Conservation (phyloP, 2,113 vertebrate species). For the Dryoscopus gambensis region DNA sequence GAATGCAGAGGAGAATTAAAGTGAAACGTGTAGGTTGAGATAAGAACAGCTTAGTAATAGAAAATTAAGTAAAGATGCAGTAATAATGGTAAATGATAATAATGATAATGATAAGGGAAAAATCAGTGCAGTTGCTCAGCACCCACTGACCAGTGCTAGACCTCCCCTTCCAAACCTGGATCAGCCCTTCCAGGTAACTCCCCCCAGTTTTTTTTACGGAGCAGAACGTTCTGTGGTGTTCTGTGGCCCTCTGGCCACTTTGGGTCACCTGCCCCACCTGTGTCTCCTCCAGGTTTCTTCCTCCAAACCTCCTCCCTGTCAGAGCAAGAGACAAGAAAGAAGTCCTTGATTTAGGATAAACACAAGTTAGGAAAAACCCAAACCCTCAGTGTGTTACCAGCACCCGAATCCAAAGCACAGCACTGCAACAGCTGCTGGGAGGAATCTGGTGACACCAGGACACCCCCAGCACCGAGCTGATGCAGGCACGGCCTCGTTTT, state of each 20-base stretch:
- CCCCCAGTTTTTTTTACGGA: not conserved
- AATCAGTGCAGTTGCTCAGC: not conserved
- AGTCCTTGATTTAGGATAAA: not conserved
- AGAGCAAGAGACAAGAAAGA: not conserved
- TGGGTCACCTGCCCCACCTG: not conserved
- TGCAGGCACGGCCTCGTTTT: not conserved
- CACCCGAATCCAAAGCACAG: not conserved
- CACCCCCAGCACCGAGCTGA: not conserved
- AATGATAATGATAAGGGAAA: not conserved
- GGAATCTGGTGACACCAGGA: not conserved
- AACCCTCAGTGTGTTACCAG: not conserved
- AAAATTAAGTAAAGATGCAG: not conserved
- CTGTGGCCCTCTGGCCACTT: not conserved
- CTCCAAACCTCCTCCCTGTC: not conserved
- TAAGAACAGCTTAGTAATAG: not conserved
- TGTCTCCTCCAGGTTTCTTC: not conserved
- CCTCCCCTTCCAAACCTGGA: not conserved
- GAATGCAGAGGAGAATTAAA: not conserved
- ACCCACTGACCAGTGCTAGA: not conserved
- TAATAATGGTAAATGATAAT: not conserved
- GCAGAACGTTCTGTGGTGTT: not conserved
- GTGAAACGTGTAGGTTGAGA: not conserved
- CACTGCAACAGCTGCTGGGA: not conserved
- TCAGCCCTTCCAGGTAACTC: not conserved
- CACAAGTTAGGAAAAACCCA: not conserved